These are phyloP conservation scores for Danio jaintianensis DNA, from an alignment of 2,797 vertebrate species.

Conservation along the genomic window DNA sequence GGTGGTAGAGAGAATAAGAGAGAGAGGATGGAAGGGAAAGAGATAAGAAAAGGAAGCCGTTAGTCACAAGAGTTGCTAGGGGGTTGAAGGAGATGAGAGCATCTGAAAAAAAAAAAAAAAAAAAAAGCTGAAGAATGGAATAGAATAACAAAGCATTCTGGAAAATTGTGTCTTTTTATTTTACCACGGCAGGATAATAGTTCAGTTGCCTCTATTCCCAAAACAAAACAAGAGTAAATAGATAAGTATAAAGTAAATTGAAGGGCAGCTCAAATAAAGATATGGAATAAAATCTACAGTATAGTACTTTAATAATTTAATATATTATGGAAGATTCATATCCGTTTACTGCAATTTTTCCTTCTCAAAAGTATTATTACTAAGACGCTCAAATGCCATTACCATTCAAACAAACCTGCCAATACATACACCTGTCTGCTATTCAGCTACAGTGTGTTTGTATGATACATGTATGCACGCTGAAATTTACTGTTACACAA, in stretches of 20 bases:
- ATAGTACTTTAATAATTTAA: too few species aligned
- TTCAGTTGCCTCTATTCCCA: slow-evolving; percentile 52
- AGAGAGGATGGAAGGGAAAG: slow-evolving; percentile 18
- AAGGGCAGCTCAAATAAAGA: slow-evolving; percentile 12
- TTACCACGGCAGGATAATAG: slow-evolving; percentile 63
- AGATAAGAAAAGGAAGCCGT: slow-evolving; percentile 23
- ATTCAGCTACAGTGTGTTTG: too few species aligned
- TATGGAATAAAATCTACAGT: background rate
- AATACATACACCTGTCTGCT: too few species aligned
- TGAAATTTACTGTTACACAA: too few species aligned
- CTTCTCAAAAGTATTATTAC: too few species aligned
- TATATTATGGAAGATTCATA: too few species aligned
- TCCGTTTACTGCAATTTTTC: too few species aligned
- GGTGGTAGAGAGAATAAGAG: slow-evolving; percentile 52
- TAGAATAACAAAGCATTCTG: slow-evolving; percentile 27
- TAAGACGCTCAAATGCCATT: too few species aligned
- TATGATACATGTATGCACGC: too few species aligned
- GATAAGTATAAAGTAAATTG: slow-evolving; percentile 33
- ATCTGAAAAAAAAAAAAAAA: background rate
- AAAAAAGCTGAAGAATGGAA: slow-evolving; percentile 27
- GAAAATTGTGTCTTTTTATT: slow-evolving; percentile 63
- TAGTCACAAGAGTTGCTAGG: slow-evolving; percentile 65
- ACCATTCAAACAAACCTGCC: too few species aligned
- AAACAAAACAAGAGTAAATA: slow-evolving; percentile 50
- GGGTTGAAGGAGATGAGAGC: slow-evolving; percentile 48